Conservation (phyloP, 2,113 vertebrate genomes). For the Hipposideros armiger region DNA sequence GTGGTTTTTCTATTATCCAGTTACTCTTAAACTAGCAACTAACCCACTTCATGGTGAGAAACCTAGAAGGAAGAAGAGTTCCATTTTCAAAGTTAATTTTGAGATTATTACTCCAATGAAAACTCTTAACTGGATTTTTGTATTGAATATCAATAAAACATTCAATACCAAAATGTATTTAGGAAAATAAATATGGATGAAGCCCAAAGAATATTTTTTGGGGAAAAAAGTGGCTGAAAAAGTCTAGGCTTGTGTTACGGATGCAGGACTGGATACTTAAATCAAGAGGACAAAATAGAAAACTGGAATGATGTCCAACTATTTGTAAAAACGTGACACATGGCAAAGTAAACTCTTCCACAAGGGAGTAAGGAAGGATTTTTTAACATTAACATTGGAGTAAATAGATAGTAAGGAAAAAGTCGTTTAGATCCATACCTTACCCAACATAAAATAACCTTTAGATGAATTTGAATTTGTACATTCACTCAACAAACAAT, state of each 20-base stretch:
- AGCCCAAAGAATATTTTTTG: background rate
- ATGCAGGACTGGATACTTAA: background rate
- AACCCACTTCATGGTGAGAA: background rate
- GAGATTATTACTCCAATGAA: slow-evolving; percentile 2
- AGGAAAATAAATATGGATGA: slow-evolving; percentile 16
- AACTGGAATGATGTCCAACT: background rate
- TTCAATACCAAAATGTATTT: background rate
- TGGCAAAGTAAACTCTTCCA: background rate
- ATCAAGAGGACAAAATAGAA: background rate
- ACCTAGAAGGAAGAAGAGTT: background rate
- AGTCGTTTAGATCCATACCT: background rate
- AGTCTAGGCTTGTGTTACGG: background rate
- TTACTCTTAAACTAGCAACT: background rate
- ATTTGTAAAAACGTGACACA: background rate
- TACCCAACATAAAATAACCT: background rate
- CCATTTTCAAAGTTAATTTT: background rate
- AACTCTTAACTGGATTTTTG: slow-evolving; percentile 26
- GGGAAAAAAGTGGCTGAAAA: background rate
- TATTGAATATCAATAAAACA: background rate
- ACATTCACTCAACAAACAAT: background rate
- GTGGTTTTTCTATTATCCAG: background rate
- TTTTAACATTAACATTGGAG: background rate
- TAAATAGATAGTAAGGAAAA: background rate
- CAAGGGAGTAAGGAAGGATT: background rate
- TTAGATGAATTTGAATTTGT: background rate